Percentiles rank a stretch among this genome's conserved stretches.
These are phyloP conservation scores for Polyodon spathula DNA, from an alignment of 2,113 vertebrate species.

Conservation along the genomic window DNA sequence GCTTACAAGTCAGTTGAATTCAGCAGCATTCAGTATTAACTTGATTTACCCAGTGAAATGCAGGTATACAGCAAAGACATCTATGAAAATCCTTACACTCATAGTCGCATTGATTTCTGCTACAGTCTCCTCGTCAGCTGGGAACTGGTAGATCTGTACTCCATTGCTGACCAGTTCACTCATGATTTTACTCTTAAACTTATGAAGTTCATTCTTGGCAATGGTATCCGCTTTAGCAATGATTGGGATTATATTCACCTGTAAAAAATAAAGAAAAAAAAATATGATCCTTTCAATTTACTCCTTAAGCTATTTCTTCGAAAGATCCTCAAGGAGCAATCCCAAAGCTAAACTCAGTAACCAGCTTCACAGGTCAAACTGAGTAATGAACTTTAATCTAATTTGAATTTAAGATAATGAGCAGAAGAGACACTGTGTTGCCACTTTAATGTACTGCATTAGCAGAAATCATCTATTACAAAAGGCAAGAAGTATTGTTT, in stretches of 20 bases:
- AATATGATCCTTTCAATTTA: not conserved
- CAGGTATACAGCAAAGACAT: not conserved
- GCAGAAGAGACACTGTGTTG: too few species aligned
- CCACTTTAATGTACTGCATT: too few species aligned
- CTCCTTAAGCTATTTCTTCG: too few species aligned
- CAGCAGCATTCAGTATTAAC: not conserved
- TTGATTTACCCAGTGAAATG: not conserved
- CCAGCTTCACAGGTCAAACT: too few species aligned
- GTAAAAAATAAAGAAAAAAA: slow-evolving; percentile 1
- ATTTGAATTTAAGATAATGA: too few species aligned
- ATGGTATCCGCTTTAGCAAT: slow-evolving; percentile 74
- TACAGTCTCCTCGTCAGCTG: slow-evolving; percentile 66
- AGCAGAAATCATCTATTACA: too few species aligned
- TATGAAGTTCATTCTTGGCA: slow-evolving; percentile 70
- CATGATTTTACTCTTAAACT: slow-evolving; percentile 79
- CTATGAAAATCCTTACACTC: slow-evolving; percentile 48
- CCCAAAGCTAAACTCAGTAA: too few species aligned
- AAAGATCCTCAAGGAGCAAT: too few species aligned
- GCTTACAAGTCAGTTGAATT: too few species aligned
- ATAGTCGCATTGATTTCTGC: slow-evolving; percentile 71
- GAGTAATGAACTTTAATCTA: too few species aligned
- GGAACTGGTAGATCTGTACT: slow-evolving; percentile 73
- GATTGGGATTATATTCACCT: slow-evolving; percentile 75
- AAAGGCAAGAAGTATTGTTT: too few species aligned
- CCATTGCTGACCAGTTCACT: slow-evolving; percentile 72